Base-by-base conservation (phyloP, 1,140 invertebrate genomes). In the Papilio polyxenes region DNA sequence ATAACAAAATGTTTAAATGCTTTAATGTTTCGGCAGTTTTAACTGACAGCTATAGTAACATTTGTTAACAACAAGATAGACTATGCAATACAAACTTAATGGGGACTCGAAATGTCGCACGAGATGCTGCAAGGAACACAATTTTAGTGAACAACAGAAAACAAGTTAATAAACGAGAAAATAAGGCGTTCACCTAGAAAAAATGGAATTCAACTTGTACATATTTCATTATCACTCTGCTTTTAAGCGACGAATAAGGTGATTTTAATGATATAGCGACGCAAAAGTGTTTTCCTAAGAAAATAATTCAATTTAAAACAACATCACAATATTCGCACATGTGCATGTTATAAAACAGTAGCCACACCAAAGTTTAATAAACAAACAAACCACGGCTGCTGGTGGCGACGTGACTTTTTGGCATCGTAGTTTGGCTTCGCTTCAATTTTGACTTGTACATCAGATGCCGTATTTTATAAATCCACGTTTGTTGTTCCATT, bases 301-400 rank as follows among this genome's bases (percentile, higher is more conserved):
- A 72, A 72, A 72, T 72, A 72, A 72, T 72, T 37, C 13, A 40
- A 72, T 17, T 37, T 15, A 17, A 72, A 72, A 69, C 3, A 31
- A 69, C 65, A 65, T 65, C 13, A 72, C 65, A 72, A 72, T 40
- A 72, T 72, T 72, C 13, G 4, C 65, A 72, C 65, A 72, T 72
- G 65, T 72, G 31, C 31, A 3, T 10, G 23, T 37, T 72, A 72
- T 72, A 72, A 72, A 37, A 72, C 31, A 40, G 65, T 72, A 72
- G 31, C 65, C 65, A 72, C 65, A 72, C 65, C 65, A 72, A 72
- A 72, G 31, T 72, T 37, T 72, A 0, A 40, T 72, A 72, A 72
- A 72, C 31, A 72, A 72, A 72, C 65, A 72, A 72, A 72, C 65
- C 31, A 72, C 65, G 37, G 65, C 23, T 72, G 31, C 31, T 72